Evolutionary conservation across 2,113 vertebrate genomes (phyloP), one percentile per base, ranked within the genome.

Genomic region (Pleuronectes platessa): DNA sequence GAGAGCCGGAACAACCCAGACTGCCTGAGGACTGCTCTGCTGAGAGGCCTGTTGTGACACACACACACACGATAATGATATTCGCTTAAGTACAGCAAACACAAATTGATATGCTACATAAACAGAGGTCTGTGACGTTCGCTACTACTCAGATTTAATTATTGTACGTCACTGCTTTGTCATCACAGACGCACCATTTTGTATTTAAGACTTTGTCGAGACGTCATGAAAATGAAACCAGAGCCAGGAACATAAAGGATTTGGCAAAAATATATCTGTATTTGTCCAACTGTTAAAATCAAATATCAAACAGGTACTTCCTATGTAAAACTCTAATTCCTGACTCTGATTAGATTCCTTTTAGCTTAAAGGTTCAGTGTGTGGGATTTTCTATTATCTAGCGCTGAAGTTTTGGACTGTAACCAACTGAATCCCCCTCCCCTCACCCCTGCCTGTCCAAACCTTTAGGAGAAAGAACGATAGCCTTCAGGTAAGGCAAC

Each of bases 1-100:
- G 68, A 99, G 92, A 14, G 98, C 98, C 83, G 98, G 98, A 55
- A 99, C 98, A 62, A 99, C 98, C 97, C 97, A 99, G 8, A 99
- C 97, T 27, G 97, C 93, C 15, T 98, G 97, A 47, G 98, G 97
- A 92, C 95, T 97, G 87, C 94, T 97, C 91, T 97, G 97, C 85
- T 98, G 97, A 73, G 97, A 98, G 0, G 97, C 97, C 97, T 99
- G 82, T 49, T 62, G 40, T 79, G 8, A 82, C 17, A 72, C 9
- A 68, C 54, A 71, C 42, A 79, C 9, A 68, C 54, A 71, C 42
- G 77, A 31, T 40, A 65, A 74, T 20, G 10, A 74, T 21, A 40
- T 42, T 61, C 31, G 58, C 40, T 23, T 14, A 61, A 26, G 20
- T n/a, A 54, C 27, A 82, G 10, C 5, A 9, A 42, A 37, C 26